Evolutionary conservation across 2,888 invertebrate species (phyloP), one percentile per base, ranked within the genome.

Genomic region (Cheilosia vulpina): DNA sequence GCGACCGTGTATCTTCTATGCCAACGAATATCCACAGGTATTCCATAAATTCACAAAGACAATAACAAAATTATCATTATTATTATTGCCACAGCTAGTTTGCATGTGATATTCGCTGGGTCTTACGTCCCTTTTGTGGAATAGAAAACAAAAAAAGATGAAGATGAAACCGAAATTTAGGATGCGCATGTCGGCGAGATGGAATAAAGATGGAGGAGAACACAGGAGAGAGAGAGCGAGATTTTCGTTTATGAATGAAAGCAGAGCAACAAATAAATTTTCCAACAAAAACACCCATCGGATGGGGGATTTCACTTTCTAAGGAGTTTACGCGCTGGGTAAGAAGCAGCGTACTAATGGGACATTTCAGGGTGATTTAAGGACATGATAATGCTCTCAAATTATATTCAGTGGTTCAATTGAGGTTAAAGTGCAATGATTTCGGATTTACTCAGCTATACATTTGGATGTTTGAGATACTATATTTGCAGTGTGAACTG

Each of bases 11-110:
- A 47, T 65, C 15, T 21, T 76, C 11, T 66, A 50, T 52, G 65
- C 11, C 45, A 41, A 27, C 31, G 66, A 77, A 72, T 81, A 85
- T 85, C 85, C 85, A 85, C 85, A 85, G 85, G 85, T 85, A 80
- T 85, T 85, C 76, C 80, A 85, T 85, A 85, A 85, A 85, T 85
- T 84, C 63, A 85, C 72, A 79, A 84, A 69, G 79, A 79, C 79
- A 84, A 75, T 79, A 75, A 52, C 52, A 52, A 75, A 79, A 84
- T 79, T 75, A 79, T 75, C 79, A 58, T 84, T 65, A 84, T 85
- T 85, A 81, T 80, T 76, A 85, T 85, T 68, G 80, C 81, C 85
- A 63, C 66, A 68, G 72, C 66, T 77, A 68, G 76, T 72, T 85
- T 85, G 71, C 60, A 69, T 84, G 79, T 84, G 58, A 69, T 79